These are phyloP conservation scores for Cercopithecus hamlyni DNA, from an alignment of 2,797 vertebrate species.

Conservation along the genomic window DNA sequence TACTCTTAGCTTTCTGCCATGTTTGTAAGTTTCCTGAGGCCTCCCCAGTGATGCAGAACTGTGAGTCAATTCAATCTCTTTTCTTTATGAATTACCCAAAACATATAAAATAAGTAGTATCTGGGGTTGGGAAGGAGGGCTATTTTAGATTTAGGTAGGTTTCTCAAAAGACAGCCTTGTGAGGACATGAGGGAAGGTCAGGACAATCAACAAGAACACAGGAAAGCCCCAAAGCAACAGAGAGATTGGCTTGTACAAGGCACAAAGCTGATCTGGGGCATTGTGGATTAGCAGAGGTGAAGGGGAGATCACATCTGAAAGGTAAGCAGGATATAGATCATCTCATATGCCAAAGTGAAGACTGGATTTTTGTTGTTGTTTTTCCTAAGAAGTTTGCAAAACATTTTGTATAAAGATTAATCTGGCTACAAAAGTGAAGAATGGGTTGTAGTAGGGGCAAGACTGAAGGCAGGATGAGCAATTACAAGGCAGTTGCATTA, in stretches of 20 bases:
- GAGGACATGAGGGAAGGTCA: neutral
- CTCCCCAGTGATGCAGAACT: too few species aligned
- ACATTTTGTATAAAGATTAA: neutral
- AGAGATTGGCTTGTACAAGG: neutral
- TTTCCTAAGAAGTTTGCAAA: neutral
- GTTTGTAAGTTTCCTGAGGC: too few species aligned
- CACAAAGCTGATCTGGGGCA: neutral
- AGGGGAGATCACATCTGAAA: neutral
- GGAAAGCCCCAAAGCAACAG: too few species aligned
- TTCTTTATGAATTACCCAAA: neutral
- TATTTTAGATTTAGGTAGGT: neutral
- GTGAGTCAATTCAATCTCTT: neutral
- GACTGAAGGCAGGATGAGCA: neutral
- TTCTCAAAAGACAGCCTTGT: neutral
- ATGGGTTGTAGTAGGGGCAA: neutral
- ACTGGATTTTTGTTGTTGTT: neutral
- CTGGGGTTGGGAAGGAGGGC: neutral
- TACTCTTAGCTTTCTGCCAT: fast-evolving
- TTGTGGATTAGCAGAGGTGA: neutral
- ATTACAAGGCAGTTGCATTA: neutral
- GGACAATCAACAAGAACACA: neutral
- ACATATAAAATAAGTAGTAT: neutral
- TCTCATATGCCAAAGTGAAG: neutral
- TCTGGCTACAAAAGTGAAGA: neutral
- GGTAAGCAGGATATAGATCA: neutral